These are phyloP conservation scores for Poecile atricapillus DNA, from an alignment of 2,113 vertebrate species.

Conservation along the genomic window DNA sequence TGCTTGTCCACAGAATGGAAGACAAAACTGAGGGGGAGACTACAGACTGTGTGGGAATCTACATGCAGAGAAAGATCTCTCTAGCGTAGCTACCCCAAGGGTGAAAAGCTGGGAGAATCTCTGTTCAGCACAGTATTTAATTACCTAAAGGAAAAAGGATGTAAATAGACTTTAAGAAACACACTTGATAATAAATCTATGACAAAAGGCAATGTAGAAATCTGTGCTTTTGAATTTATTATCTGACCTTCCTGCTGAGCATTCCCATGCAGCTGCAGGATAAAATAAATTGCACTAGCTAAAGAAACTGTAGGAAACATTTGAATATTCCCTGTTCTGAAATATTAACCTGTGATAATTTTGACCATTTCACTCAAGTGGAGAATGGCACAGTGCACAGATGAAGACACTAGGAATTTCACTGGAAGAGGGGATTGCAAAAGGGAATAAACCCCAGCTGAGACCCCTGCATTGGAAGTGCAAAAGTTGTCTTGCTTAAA, in stretches of 20 bases:
- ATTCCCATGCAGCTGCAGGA: slow-evolving; percentile 38
- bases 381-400: neutral
- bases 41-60: neutral
- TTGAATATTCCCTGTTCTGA: slow-evolving; percentile 34
- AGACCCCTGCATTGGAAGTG: neutral
- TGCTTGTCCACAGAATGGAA: neutral
- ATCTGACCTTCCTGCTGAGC: slow-evolving; percentile 51
- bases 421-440: neutral
- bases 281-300: slow-evolving; percentile 61
- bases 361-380: neutral
- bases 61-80: neutral
- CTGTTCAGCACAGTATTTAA: slow-evolving; percentile 11
- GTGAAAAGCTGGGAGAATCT: slow-evolving; percentile 1
- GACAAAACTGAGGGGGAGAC: neutral
- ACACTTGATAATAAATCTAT: slow-evolving; percentile 48
- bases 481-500: neutral
- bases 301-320: slow-evolving; percentile 42
- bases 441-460: neutral
- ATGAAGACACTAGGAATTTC: neutral
- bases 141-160: slow-evolving; percentile 13
- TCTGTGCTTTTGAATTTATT: slow-evolving; percentile 57
- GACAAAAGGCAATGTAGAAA: slow-evolving; percentile 52
- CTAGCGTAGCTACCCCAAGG: neutral
- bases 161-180: slow-evolving; percentile 48
- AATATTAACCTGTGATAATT: slow-evolving; percentile 12